phyloP scores from a whole-genome alignment of 2,113 vertebrate species.

The Gracilinanus agilis region DNA sequence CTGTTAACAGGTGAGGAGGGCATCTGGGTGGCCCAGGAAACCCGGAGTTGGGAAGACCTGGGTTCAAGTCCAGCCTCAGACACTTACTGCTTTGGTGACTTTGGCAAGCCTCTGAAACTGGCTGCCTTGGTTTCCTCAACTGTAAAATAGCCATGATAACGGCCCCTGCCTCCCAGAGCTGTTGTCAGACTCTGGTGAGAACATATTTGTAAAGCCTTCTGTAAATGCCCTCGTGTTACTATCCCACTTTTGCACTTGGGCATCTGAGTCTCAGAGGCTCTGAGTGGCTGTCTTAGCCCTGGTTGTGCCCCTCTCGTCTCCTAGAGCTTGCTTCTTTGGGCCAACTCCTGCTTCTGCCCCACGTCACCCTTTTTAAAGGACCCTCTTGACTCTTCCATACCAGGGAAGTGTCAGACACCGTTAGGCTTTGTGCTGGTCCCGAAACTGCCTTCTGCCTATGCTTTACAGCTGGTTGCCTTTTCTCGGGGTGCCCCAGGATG shows the following conservation, averaged over 20 bases:
- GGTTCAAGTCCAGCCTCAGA: neutral
- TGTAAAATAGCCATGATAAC: no score
- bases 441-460: no score
- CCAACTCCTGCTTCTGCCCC: neutral
- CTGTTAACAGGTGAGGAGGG: no score
- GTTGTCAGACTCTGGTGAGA: neutral
- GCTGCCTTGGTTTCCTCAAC: neutral
- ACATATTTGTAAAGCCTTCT: neutral
- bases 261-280: neutral
- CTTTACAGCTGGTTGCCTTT: neutral
- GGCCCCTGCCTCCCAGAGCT: neutral
- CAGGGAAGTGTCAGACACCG: neutral
- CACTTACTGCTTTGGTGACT: neutral
- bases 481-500: neutral
- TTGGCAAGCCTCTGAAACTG: neutral
- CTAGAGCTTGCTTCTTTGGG: neutral
- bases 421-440: no score
- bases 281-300: neutral
- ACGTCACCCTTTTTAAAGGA: accelerated
- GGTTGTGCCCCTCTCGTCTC: no score
- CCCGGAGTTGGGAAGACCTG: no score
- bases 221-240: neutral
- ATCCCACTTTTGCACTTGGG: neutral
- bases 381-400: neutral
- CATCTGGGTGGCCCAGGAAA: no score